Evolutionary conservation across 2,888 invertebrate genomes (phyloP).

Genomic region (Drosophila recens): DNA sequence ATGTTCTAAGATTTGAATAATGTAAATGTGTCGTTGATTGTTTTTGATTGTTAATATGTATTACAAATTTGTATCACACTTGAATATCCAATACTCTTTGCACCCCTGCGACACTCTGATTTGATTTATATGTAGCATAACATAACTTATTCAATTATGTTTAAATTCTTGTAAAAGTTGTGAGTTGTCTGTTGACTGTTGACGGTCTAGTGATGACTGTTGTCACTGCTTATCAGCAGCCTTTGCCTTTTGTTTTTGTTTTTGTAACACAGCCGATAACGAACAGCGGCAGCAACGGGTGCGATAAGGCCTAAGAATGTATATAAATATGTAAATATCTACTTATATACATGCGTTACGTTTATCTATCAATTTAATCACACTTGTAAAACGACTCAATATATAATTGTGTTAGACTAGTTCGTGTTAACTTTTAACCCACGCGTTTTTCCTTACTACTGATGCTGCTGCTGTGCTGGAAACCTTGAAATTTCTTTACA

Average conservation of each 20-base stretch:
- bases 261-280: slow-evolving; percentile 45
- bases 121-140: slow-evolving; percentile 62
- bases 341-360: neutral
- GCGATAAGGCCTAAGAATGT: slow-evolving; percentile 39
- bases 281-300: slow-evolving; percentile 23
- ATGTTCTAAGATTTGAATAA: slow-evolving; percentile 17
- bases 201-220: slow-evolving; percentile 40
- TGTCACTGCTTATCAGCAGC: slow-evolving; percentile 56
- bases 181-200: slow-evolving; percentile 40
- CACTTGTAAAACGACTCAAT: slow-evolving; percentile 34
- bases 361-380: too few relatives aligned
- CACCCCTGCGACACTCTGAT: slow-evolving; percentile 31
- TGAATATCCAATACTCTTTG: slow-evolving; percentile 56
- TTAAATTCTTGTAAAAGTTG: slow-evolving; percentile 14
- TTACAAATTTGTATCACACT: slow-evolving; percentile 41
- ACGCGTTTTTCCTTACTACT: slow-evolving; percentile 27
- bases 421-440: slow-evolving; percentile 27
- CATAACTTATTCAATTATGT: slow-evolving; percentile 54
- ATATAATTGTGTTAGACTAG: slow-evolving; percentile 25
- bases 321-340: slow-evolving; percentile 12
- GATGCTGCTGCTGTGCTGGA: slow-evolving; percentile 36
- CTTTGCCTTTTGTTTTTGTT: slow-evolving; percentile 49
- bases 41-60: slow-evolving; percentile 20
- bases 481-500: slow-evolving; percentile 70
- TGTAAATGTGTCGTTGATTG: slow-evolving; percentile 2